These are phyloP conservation scores for Caretta caretta DNA, from an alignment of 2,113 vertebrate genomes.

Conservation along the genomic window DNA sequence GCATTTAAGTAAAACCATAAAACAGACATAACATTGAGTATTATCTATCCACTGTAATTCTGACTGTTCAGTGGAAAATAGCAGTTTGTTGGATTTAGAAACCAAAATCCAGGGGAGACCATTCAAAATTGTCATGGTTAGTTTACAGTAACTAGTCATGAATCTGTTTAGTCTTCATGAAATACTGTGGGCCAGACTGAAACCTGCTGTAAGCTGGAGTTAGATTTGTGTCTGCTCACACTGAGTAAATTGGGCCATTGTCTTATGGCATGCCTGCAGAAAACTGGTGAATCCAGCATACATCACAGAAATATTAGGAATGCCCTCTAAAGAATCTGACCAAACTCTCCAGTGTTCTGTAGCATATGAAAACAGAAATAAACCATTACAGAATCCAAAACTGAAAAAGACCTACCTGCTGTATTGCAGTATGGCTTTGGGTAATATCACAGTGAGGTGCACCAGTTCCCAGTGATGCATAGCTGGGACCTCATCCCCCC, in stretches of 20 bases:
- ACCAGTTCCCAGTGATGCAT: background rate
- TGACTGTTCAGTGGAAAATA: constrained; percentile 13
- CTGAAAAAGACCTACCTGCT: background rate
- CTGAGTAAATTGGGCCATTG: background rate
- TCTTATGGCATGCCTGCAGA: background rate
- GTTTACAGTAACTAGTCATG: background rate
- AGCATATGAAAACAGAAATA: background rate
- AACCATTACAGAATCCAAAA: background rate
- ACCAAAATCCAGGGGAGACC: background rate
- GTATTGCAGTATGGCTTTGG: background rate
- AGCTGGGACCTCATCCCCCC: background rate
- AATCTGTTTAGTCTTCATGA: background rate
- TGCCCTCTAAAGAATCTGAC: background rate
- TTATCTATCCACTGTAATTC: constrained; percentile 14
- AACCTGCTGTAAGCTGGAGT: background rate
- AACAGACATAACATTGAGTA: background rate
- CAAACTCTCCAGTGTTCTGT: background rate
- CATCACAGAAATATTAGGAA: background rate
- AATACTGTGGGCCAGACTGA: background rate
- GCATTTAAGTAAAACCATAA: constrained; percentile 15
- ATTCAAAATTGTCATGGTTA: fast-evolving
- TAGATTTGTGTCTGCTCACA: background rate
- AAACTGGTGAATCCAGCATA: background rate
- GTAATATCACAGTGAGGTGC: background rate
- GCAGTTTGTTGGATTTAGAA: background rate